Conservation (phyloP, 2,113 vertebrate species). For the Sclerurus mexicanus region DNA sequence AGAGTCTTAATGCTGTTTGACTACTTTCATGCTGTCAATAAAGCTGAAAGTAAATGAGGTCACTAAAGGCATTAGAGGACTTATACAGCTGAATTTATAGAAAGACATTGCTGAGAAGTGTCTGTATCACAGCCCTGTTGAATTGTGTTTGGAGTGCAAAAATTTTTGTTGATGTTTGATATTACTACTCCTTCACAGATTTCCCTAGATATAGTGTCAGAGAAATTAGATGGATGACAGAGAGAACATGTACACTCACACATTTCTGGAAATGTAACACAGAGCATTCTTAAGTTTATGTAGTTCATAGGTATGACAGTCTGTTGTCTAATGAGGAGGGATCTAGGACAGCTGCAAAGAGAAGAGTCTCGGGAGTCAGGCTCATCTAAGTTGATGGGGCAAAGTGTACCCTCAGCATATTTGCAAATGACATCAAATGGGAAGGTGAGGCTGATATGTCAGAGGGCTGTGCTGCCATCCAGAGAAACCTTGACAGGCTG, state of each 20-base stretch:
- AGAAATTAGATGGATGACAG: neutral
- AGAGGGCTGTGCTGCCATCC: neutral
- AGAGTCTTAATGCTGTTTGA: neutral
- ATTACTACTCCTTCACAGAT: neutral
- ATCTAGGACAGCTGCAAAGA: neutral
- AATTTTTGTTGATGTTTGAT: neutral
- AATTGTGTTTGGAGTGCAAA: neutral
- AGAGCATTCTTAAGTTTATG: neutral
- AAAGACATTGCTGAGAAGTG: neutral
- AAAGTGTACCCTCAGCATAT: neutral
- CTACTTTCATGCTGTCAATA: neutral
- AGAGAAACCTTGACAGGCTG: neutral
- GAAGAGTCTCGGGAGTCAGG: neutral
- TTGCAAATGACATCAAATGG: neutral
- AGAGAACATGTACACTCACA: neutral
- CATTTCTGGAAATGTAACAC: neutral
- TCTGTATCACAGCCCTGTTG: neutral
- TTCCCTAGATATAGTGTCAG: neutral
- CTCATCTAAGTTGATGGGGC: neutral
- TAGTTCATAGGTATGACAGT: neutral
- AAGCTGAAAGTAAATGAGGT: neutral
- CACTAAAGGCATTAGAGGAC: neutral
- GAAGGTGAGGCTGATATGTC: neutral
- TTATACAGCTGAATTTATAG: neutral
- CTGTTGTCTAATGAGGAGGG: neutral